Conservation (phyloP, 2,113 vertebrate genomes). For the Bos javanicus region DNA sequence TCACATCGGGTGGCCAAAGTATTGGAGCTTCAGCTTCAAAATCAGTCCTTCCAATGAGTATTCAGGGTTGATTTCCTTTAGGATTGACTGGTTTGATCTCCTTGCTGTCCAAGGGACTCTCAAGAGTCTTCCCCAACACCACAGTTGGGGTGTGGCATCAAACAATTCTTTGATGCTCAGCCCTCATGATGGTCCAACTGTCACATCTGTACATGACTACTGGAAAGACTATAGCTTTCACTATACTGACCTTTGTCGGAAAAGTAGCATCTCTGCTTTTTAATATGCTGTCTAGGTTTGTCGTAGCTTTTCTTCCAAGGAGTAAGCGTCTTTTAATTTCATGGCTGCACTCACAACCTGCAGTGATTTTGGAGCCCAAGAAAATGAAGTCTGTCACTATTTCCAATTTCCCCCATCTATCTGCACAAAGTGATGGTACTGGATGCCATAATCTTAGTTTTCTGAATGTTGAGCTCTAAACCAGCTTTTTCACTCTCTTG, state of each 20-base stretch:
- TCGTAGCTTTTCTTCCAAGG: neutral
- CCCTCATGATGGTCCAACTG: neutral
- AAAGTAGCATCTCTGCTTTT: neutral
- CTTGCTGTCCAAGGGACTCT: neutral
- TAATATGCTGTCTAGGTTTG: neutral
- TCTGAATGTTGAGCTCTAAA: neutral
- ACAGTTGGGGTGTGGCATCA: neutral
- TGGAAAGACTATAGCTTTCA: neutral
- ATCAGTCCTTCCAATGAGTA: neutral
- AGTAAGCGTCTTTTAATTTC: neutral
- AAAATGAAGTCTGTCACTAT: neutral
- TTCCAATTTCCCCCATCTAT: neutral
- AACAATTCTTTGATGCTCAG: neutral
- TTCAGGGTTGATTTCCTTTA: neutral
- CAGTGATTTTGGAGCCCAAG: neutral
- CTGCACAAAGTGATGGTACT: neutral
- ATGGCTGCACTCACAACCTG: neutral
- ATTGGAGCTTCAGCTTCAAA: neutral
- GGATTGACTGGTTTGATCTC: neutral
- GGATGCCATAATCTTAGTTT: neutral
- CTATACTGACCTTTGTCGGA: neutral
- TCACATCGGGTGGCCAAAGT: neutral
- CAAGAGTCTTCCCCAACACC: neutral
- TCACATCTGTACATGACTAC: neutral
- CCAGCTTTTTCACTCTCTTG: neutral